A percentile compares a stretch with the other conserved stretches of the same genome.
Evolutionary conservation across 1,140 invertebrate genomes (phyloP).

Genomic region (Nephila pilipes): DNA sequence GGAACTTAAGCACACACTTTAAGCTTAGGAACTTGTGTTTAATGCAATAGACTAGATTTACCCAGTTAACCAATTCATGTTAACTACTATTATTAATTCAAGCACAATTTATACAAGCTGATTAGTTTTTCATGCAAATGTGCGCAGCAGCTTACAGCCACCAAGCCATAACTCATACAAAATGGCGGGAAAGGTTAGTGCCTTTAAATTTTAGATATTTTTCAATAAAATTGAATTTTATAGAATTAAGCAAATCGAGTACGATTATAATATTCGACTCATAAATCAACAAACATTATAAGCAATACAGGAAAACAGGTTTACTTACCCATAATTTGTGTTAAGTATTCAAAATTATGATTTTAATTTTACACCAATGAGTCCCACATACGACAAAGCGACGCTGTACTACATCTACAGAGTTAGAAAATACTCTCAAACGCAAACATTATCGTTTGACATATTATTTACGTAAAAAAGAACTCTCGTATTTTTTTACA

Average conservation of each 20-base stretch:
- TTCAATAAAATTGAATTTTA: slow-evolving; percentile 64
- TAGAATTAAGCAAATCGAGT: slow-evolving; percentile 20
- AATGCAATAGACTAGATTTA: neutral
- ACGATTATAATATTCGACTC: slow-evolving; percentile 15
- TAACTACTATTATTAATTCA: slow-evolving; percentile 44
- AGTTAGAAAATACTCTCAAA: slow-evolving; percentile 76
- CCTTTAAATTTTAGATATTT: slow-evolving; percentile 77
- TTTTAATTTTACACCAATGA: slow-evolving; percentile 77
- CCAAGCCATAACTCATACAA: slow-evolving; percentile 77
- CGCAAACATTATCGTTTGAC: slow-evolving; percentile 71
- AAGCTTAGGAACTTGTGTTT: slow-evolving; percentile 27
- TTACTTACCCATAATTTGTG: slow-evolving; percentile 75
- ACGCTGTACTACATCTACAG: slow-evolving; percentile 77
- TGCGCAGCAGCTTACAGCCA: slow-evolving; percentile 75
- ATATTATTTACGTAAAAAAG: slow-evolving; percentile 73
- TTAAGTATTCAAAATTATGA: slow-evolving; percentile 76
- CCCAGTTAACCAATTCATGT: slow-evolving; percentile 24
- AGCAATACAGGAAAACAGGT: slow-evolving; percentile 29
- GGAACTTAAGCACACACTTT: slow-evolving; percentile 22
- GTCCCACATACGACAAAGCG: slow-evolving; percentile 76
- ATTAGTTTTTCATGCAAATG: slow-evolving; percentile 77
- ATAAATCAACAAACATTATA: slow-evolving; percentile 41
- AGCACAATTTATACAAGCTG: slow-evolving; percentile 52
- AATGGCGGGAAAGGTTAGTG: slow-evolving; percentile 77
- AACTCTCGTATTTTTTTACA: slow-evolving; percentile 55